phyloP scores from a whole-genome alignment of 2,888 invertebrate species.

The Drosophila stalkeri region DNA sequence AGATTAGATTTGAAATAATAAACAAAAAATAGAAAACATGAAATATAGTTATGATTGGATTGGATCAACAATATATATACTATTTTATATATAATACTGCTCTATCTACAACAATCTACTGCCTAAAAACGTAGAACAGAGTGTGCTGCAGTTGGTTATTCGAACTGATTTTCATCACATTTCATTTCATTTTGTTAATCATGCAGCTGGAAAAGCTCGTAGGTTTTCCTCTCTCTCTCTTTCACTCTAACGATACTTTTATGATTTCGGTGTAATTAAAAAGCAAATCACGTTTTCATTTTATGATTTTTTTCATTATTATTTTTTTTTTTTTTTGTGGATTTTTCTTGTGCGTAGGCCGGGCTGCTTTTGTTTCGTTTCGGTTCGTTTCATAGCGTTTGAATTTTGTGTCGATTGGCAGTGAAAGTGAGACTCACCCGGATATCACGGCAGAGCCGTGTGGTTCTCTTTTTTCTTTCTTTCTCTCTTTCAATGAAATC shows the following conservation, averaged over 20 bases:
- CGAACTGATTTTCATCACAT: constrained; percentile 6
- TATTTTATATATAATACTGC: background rate
- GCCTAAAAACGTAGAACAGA: background rate
- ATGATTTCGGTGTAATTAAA: constrained; percentile 64
- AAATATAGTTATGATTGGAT: background rate
- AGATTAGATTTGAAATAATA: background rate
- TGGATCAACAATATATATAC: background rate
- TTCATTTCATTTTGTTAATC: constrained; percentile 18
- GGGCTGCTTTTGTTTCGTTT: constrained; percentile 60
- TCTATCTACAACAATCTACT: background rate
- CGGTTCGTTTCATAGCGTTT: constrained; percentile 53
- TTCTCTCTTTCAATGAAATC: background rate
- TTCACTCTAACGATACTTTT: constrained; percentile 11
- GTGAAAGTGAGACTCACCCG: constrained; percentile 64
- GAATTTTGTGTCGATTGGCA: constrained; percentile 33
- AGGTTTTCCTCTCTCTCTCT: constrained; percentile 7
- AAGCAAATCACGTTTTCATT: constrained; percentile 73
- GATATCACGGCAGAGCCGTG: constrained; percentile 27
- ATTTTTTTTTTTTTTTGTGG: constrained; percentile 12
- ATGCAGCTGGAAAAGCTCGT: constrained; percentile 46
- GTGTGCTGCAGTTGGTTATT: constrained; percentile 1
- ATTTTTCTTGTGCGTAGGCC: constrained; percentile 63
- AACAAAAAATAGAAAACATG: background rate
- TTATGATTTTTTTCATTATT: constrained; percentile 38
- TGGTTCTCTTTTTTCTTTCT: background rate